These are phyloP conservation scores for Lutraria lutraria DNA, from an alignment of 2,888 invertebrate genomes.

Conservation along the genomic window DNA sequence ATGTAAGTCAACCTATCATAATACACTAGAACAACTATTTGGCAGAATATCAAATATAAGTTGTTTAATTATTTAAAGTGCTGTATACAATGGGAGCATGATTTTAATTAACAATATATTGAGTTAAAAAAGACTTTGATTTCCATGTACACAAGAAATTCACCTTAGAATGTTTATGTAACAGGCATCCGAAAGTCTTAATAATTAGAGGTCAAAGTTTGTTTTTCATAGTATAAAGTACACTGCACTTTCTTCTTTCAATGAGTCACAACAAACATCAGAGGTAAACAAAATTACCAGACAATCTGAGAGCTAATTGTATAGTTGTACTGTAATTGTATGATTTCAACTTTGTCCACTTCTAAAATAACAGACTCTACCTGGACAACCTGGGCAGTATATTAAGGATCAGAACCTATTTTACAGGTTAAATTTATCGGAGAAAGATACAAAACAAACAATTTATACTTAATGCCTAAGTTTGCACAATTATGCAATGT, in stretches of 20 bases:
- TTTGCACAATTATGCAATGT: background rate
- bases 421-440: background rate
- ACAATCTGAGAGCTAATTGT: background rate
- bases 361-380: background rate
- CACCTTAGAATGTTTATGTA: no score
- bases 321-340: background rate
- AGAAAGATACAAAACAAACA: background rate
- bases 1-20: background rate
- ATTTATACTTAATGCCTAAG: background rate
- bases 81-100: background rate
- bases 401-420: background rate
- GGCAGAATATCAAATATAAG: constrained; percentile 21
- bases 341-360: background rate
- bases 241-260: background rate
- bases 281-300: no score
- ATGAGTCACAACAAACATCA: background rate
- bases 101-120: no score
- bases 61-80: constrained; percentile 1
- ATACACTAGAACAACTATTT: constrained; percentile 2
- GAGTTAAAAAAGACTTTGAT: no score
- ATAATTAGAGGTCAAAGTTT: no score
- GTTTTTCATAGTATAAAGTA: no score
- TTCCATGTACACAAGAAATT: no score
- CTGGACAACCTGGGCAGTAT: background rate
- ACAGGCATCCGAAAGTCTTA: no score